Evolutionary conservation across 1,140 invertebrate species (phyloP).

Genomic region (Drosophila kohkoa): DNA sequence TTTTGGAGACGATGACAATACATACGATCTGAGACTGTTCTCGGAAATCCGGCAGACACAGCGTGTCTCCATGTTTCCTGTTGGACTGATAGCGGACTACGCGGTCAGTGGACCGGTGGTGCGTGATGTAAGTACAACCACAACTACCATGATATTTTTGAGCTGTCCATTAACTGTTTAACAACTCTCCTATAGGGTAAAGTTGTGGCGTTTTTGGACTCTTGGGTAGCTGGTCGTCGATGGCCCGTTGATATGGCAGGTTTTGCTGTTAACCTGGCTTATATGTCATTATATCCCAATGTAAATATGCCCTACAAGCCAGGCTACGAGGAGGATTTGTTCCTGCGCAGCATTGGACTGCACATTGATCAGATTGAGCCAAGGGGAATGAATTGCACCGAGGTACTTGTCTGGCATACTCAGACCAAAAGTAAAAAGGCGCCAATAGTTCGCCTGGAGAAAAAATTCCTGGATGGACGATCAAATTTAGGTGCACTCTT

Average conservation of each 20-base stretch:
- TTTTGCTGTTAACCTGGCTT: constrained; percentile 92
- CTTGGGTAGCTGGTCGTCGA: constrained; percentile 90
- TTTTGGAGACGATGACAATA: constrained; percentile 99
- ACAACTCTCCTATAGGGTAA: constrained; percentile 86
- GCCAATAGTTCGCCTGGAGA: constrained; percentile 65
- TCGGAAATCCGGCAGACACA: constrained; percentile 91
- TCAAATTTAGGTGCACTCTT: constrained; percentile 77
- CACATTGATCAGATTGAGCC: constrained; percentile 90
- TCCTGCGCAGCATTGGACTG: constrained; percentile 88
- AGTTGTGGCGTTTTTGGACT: constrained; percentile 91
- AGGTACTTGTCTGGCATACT: constrained; percentile 92
- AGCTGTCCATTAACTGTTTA: background rate
- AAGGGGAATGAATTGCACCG: constrained; percentile 89
- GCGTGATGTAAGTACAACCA: constrained; percentile 85
- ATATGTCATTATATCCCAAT: constrained; percentile 87
- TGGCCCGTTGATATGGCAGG: constrained; percentile 96
- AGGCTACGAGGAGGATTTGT: constrained; percentile 91
- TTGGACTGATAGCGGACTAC: constrained; percentile 90
- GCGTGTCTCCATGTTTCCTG: constrained; percentile 93
- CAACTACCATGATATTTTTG: background rate
- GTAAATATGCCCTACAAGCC: constrained; percentile 89
- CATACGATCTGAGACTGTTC: constrained; percentile 92
- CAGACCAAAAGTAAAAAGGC: constrained; percentile 87
- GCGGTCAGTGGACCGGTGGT: constrained; percentile 89
- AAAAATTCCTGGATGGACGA: constrained; percentile 65